A percentile compares a stretch with the other conserved stretches of the same genome.
These are phyloP conservation scores for Caenorhabditis auriculariae DNA, from an alignment of 2,888 invertebrate genomes.

Conservation along the genomic window DNA sequence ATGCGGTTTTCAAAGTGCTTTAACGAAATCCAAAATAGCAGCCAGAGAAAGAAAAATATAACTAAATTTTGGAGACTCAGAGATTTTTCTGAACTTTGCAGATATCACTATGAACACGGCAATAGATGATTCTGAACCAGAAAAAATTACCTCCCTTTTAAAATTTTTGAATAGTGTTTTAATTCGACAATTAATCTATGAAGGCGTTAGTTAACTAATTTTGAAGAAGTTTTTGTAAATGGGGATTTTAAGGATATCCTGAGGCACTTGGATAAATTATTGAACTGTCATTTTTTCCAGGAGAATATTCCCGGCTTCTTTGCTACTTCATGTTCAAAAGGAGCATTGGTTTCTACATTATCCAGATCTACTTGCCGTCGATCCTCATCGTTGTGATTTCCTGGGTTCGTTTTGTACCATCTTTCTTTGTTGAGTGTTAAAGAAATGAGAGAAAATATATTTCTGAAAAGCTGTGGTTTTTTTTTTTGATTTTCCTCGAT, in stretches of 20 bases:
- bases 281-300: conserved; percentile 32
- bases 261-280: neutral
- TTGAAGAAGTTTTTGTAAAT: neutral
- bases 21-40: no score
- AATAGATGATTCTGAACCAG: no score
- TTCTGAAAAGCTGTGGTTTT: neutral
- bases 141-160: no score
- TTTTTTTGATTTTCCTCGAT: neutral
- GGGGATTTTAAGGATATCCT: neutral
- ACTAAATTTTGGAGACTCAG: no score
- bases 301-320: conserved; percentile 64
- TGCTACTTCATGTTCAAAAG: conserved; percentile 73
- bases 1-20: no score
- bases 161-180: no score
- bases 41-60: no score
- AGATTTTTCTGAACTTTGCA: no score
- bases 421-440: neutral
- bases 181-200: no score
- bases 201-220: no score
- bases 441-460: neutral
- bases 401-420: conserved; percentile 47
- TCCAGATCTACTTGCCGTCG: conserved; percentile 91
- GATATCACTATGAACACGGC: no score
- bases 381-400: conserved; percentile 67
- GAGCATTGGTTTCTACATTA: conserved; percentile 95